A percentile compares a stretch with the other conserved stretches of the same genome.
Conservation (phyloP, 2,888 invertebrate species). For the Drosophila aldrichi region DNA sequence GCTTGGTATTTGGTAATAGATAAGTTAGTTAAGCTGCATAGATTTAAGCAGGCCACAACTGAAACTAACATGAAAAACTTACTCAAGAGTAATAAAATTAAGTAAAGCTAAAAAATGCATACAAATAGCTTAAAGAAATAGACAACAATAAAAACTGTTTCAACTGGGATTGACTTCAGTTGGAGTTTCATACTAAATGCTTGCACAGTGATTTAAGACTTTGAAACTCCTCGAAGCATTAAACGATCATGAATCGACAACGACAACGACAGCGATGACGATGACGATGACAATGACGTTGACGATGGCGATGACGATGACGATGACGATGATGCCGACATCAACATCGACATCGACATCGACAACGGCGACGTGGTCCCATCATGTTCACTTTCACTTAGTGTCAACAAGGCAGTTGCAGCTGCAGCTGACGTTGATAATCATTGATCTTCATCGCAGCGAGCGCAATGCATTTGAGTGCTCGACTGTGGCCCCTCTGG, state of each 20-base stretch:
- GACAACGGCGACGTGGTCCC: conserved; percentile 56
- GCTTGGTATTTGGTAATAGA: background rate
- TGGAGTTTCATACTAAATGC: background rate
- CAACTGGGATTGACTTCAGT: background rate
- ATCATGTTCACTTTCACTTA: conserved; percentile 81
- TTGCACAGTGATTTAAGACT: conserved; percentile 18
- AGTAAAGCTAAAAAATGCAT: background rate
- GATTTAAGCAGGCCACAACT: background rate
- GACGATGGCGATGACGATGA: conserved; percentile 16
- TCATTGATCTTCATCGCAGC: conserved; percentile 83
- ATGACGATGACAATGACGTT: conserved; percentile 26
- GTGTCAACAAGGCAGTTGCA: conserved; percentile 70
- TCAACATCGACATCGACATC: conserved; percentile 35
- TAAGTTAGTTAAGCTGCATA: conserved; percentile 8
- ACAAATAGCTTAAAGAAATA: background rate
- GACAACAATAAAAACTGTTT: background rate
- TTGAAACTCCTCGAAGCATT: conserved; percentile 24
- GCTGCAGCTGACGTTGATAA: conserved; percentile 75
- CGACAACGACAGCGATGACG: conserved; percentile 33
- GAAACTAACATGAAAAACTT: background rate
- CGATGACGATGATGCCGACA: conserved; percentile 5
- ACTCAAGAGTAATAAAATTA: conserved; percentile 2
- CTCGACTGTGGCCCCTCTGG: conserved; percentile 11
- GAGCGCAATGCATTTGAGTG: conserved; percentile 47
- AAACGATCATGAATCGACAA: conserved; percentile 38